Percentiles rank a stretch among this genome's conserved stretches.
These are phyloP conservation scores for Andricus quercusramuli DNA, from an alignment of 2,888 invertebrate genomes.

Conservation along the genomic window DNA sequence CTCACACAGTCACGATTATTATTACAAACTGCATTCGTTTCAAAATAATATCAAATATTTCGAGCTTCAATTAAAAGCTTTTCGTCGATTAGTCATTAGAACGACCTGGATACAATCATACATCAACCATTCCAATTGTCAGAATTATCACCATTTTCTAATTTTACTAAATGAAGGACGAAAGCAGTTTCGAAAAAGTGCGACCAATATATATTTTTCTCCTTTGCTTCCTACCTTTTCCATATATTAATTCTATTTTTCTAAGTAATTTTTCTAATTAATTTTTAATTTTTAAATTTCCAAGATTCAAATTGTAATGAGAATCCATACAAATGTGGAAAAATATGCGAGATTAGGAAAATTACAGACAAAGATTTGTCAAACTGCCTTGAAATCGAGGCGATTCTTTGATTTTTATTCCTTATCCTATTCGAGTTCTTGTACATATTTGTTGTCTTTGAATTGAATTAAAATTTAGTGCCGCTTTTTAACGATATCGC, in stretches of 20 bases:
- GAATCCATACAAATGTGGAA: slow-evolving; percentile 36
- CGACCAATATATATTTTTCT: slow-evolving; percentile 3
- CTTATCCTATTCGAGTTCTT: neutral
- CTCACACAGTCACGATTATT: neutral
- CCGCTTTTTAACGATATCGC: slow-evolving; percentile 3
- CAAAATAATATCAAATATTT: neutral
- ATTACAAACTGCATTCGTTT: slow-evolving; percentile 8
- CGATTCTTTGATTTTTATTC: neutral
- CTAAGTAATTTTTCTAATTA: slow-evolving; percentile 2
- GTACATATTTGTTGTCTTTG: neutral
- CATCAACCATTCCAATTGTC: slow-evolving; percentile 19
- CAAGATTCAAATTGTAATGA: neutral
- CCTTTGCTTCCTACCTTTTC: neutral
- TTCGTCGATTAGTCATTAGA: slow-evolving; percentile 15
- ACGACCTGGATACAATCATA: slow-evolving; percentile 26
- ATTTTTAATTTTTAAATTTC: neutral
- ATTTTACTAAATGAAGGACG: slow-evolving; percentile 18
- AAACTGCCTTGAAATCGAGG: neutral
- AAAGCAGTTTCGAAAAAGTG: slow-evolving; percentile 14
- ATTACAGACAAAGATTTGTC: slow-evolving; percentile 10
- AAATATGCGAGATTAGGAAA: slow-evolving; percentile 35
- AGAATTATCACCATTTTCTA: slow-evolving; percentile 18
- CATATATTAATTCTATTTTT: slow-evolving; percentile 1
- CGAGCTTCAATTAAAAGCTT: slow-evolving; percentile 45
- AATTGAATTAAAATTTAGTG: slow-evolving; percentile 8